Percentiles rank a stretch among this genome's conserved stretches.
These are phyloP conservation scores for Caenorhabditis elegans DNA, from an alignment of 1,140 invertebrate genomes.

Conservation along the genomic window DNA sequence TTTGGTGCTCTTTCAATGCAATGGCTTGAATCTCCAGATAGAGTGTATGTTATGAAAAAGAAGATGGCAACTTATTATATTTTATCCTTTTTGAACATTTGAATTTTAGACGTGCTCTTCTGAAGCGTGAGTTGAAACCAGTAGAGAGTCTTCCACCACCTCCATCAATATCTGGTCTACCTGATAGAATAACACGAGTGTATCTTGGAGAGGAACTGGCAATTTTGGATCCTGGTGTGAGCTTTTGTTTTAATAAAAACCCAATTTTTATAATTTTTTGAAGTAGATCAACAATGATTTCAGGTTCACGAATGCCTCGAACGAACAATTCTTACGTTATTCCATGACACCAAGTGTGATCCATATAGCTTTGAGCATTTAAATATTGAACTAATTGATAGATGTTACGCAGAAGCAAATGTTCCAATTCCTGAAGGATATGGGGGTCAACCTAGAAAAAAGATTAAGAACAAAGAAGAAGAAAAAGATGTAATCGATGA, in stretches of 20 bases:
- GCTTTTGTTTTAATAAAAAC: background rate
- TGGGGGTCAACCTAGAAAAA: background rate
- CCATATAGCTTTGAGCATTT: background rate
- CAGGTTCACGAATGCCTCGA: background rate
- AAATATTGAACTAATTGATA: background rate
- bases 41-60: background rate
- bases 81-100: no score
- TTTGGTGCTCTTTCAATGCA: constrained; percentile 5
- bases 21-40: background rate
- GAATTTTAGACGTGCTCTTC: background rate
- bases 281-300: no score
- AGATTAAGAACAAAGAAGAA: background rate
- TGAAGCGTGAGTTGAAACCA: background rate
- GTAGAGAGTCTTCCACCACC: background rate
- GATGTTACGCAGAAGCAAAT: constrained; percentile 16
- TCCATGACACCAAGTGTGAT: constrained; percentile 1
- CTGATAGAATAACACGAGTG: background rate
- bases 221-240: background rate
- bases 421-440: background rate
- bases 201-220: constrained; percentile 9
- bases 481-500: background rate
- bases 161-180: background rate
- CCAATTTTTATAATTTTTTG: no score
- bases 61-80: background rate
- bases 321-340: background rate